Percentiles rank a stretch among this genome's conserved stretches.
phyloP scores from a whole-genome alignment of 1,140 invertebrate genomes.

The Galleria mellonella region DNA sequence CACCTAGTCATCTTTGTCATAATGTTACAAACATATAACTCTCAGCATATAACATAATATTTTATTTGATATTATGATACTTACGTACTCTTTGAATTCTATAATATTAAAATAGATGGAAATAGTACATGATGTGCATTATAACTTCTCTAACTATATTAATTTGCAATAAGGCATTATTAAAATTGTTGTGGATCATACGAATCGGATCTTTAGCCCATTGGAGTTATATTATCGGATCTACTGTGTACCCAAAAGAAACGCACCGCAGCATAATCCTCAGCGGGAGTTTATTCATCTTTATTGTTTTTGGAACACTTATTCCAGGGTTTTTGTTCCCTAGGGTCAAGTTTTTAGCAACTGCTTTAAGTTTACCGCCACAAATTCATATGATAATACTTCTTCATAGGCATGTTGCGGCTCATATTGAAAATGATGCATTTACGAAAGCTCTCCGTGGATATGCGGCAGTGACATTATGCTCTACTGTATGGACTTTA shows the following conservation, averaged over 20 bases:
- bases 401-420: constrained; percentile 19
- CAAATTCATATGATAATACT: constrained; percentile 31
- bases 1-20: no score
- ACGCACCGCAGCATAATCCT: constrained; percentile 9
- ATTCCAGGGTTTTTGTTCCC: constrained; percentile 26
- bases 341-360: constrained; percentile 20
- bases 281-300: constrained; percentile 16
- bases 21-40: no score
- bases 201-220: constrained; percentile 28
- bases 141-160: constrained; percentile 11
- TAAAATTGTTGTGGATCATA: constrained; percentile 27
- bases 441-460: constrained; percentile 15
- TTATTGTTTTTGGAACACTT: constrained; percentile 20
- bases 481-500: constrained; percentile 23
- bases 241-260: constrained; percentile 17
- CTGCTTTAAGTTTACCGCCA: constrained; percentile 26
- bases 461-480: constrained; percentile 18
- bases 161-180: constrained; percentile 9
- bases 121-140: constrained; percentile 19
- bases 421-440: constrained; percentile 15
- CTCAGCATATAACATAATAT: no score
- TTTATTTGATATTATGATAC: no score
- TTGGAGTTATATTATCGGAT: constrained; percentile 33
- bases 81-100: no score
- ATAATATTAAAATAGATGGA: no score